phyloP scores from a whole-genome alignment of 2,113 vertebrate genomes.

The Archilochus colubris region DNA sequence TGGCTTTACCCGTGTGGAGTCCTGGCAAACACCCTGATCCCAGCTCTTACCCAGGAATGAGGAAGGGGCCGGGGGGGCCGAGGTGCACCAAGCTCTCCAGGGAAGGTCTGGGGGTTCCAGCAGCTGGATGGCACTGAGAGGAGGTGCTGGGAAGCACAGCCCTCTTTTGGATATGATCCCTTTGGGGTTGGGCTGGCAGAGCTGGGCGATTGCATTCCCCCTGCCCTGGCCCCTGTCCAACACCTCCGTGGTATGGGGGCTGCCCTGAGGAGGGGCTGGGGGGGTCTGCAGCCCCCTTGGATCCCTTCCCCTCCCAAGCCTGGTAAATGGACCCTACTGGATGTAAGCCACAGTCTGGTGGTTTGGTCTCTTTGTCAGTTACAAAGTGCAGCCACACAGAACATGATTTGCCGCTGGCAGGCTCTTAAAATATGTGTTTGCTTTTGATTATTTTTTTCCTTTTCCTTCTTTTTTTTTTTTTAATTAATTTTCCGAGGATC shows the following conservation, averaged over 20 bases:
- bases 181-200: neutral
- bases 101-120: neutral
- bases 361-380: constrained; percentile 55
- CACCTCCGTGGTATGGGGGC: neutral
- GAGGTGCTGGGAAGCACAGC: neutral
- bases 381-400: constrained; percentile 60
- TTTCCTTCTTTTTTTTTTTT: neutral
- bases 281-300: neutral
- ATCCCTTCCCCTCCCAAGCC: neutral
- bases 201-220: accelerated
- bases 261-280: neutral
- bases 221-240: neutral
- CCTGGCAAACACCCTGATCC: accelerated
- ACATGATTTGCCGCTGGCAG: constrained; percentile 61
- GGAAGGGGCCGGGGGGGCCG: neutral
- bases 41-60: neutral
- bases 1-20: neutral
- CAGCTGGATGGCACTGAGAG: accelerated
- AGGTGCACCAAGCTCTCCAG: neutral
- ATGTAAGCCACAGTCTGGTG: neutral
- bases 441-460: constrained; percentile 32
- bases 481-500: constrained; percentile 70
- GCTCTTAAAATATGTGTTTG: constrained; percentile 59
- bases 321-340: neutral
- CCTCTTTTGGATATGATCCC: neutral